Conservation (phyloP, 2,888 invertebrate species). For the Drosophila borborema region DNA sequence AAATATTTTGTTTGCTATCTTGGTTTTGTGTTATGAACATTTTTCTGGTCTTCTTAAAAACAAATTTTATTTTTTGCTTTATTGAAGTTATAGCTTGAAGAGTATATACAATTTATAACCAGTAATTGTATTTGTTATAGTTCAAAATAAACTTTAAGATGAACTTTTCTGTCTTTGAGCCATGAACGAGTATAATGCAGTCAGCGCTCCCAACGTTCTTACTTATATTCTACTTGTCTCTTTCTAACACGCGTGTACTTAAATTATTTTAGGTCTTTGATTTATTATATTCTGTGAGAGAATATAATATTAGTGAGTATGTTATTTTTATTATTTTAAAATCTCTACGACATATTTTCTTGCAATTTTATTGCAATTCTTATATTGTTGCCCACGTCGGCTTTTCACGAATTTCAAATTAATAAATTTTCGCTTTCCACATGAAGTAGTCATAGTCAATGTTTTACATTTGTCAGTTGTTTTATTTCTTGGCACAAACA, state of each 20-base stretch:
- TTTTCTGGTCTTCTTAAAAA: not conserved
- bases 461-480: not conserved
- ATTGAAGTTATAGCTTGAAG: not conserved
- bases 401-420: not conserved
- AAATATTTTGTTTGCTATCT: not conserved
- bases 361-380: not conserved
- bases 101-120: not conserved
- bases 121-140: not conserved
- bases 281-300: not conserved
- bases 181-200: not conserved
- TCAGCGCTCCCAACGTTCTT: not conserved
- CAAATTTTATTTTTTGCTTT: not conserved
- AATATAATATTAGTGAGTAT: not conserved
- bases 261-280: not conserved
- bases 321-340: not conserved
- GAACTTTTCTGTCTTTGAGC: not conserved
- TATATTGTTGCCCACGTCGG: not conserved
- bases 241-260: not conserved
- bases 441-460: too few species aligned
- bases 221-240: not conserved
- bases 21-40: not conserved
- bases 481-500: not conserved
- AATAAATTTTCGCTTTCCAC: not conserved
- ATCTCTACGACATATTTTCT: not conserved
- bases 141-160: not conserved